Evolutionary conservation across 2,113 vertebrate genomes (phyloP).

Genomic region (Oreochromis aureus): DNA sequence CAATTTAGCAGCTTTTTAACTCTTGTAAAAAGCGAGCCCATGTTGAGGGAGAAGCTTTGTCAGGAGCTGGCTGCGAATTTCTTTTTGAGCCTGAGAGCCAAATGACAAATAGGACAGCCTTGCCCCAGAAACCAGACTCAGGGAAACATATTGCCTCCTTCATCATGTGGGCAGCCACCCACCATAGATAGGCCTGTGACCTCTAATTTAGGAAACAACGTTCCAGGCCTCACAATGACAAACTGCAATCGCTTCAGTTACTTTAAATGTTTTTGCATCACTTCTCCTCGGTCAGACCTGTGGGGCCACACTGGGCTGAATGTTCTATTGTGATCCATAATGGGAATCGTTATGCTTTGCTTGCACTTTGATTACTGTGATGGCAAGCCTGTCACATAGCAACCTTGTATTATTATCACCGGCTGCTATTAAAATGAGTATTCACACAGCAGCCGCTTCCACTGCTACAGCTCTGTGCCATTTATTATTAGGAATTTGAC

Average conservation of each 20-base stretch:
- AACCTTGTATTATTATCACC: background rate
- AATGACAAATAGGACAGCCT: constrained; percentile 30
- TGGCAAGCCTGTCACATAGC: background rate
- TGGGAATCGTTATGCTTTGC: background rate
- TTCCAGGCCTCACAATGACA: constrained; percentile 5
- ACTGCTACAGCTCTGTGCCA: background rate
- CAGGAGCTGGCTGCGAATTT: background rate
- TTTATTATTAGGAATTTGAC: constrained; percentile 5
- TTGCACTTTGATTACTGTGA: background rate
- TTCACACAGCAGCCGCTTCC: background rate
- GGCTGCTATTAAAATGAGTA: background rate
- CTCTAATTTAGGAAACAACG: constrained; percentile 28
- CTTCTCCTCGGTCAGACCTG: background rate
- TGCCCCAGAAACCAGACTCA: constrained; percentile 6
- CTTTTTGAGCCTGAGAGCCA: background rate
- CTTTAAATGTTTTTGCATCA: background rate
- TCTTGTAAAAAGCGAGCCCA: background rate
- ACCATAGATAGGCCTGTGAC: constrained; percentile 1
- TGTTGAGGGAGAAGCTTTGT: background rate
- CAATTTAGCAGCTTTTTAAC: background rate
- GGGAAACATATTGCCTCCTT: constrained; percentile 29
- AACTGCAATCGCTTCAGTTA: background rate
- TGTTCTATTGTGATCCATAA: background rate
- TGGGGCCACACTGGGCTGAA: background rate
- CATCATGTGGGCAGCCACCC: constrained; percentile 21